These are phyloP conservation scores for Karalla daura DNA, from an alignment of 2,797 vertebrate species.

Conservation along the genomic window DNA sequence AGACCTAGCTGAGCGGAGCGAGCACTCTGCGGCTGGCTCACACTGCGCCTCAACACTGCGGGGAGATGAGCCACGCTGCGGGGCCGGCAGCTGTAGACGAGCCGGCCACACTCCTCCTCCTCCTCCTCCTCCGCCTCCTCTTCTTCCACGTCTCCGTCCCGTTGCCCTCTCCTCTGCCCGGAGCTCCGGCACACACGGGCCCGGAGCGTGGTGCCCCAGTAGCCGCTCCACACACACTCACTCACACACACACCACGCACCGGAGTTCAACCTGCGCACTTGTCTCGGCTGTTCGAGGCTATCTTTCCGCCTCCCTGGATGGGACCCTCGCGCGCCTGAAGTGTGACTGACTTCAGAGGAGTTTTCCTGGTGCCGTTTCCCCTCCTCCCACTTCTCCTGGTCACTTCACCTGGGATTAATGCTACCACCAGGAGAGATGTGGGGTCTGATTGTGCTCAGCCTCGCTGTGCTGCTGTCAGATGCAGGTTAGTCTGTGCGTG, in stretches of 20 bases:
- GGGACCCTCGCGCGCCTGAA: conserved; percentile 38
- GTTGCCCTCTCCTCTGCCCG: conserved; percentile 39
- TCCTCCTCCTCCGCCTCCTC: not conserved
- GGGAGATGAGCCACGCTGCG: conserved; percentile 67
- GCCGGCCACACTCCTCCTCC: conserved; percentile 21
- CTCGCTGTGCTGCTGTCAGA: conserved; percentile 65
- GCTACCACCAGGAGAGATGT: conserved; percentile 58
- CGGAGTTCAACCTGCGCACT: conserved; percentile 63
- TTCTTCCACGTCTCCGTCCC: not conserved
- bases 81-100: conserved; percentile 60
- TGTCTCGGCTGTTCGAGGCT: conserved; percentile 5
- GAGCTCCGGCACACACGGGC: conserved; percentile 56
- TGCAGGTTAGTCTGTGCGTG: conserved; percentile 73
- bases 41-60: too few relatives aligned
- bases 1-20: conserved; percentile 56
- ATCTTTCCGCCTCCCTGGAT: conserved; percentile 27
- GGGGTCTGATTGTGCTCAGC: conserved; percentile 51
- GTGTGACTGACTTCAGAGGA: conserved; percentile 25
- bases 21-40: conserved; percentile 35
- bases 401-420: too few relatives aligned
- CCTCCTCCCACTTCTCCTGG: not conserved
- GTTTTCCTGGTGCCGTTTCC: conserved; percentile 2
- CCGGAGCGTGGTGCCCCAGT: conserved; percentile 61
- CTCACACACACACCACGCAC: conserved; percentile 74
- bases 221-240: conserved; percentile 57